phyloP scores from a whole-genome alignment of 2,113 vertebrate species.

The Chascanopsetta lugubris region DNA sequence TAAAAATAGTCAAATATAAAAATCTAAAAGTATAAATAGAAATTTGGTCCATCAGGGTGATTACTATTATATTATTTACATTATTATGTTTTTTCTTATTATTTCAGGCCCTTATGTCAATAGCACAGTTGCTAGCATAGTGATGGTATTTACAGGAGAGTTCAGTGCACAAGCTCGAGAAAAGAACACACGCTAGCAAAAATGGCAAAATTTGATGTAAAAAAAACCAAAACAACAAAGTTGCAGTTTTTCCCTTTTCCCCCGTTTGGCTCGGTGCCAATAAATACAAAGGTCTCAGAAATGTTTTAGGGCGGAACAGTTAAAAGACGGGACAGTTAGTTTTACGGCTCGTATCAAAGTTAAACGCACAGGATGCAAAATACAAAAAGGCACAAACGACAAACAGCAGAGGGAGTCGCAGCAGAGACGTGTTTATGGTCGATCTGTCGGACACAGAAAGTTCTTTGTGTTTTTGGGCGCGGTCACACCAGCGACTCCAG shows the following conservation, averaged over 20 bases:
- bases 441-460: too few species aligned
- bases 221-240: too few species aligned
- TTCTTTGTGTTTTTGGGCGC: constrained; percentile 16
- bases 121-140: constrained; percentile 74
- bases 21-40: constrained; percentile 99
- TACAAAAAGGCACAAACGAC: constrained; percentile 92
- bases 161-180: constrained; percentile 81
- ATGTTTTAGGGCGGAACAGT: constrained; percentile 49
- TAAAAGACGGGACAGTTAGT: constrained; percentile 78
- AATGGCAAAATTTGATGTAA: constrained; percentile 78
- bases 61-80: constrained; percentile 92
- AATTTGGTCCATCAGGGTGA: constrained; percentile 93
- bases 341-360: constrained; percentile 75
- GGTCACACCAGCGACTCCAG: constrained; percentile 92
- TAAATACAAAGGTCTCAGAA: constrained; percentile 83
- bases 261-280: constrained; percentile 76
- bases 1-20: constrained; percentile 98
- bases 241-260: constrained; percentile 38
- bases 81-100: constrained; percentile 70
- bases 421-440: too few species aligned
- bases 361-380: constrained; percentile 81
- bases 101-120: constrained; percentile 79
- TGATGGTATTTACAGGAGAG: constrained; percentile 88
- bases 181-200: constrained; percentile 86
- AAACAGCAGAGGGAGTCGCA: constrained; percentile 70